Base-by-base conservation (phyloP, 2,113 vertebrate genomes). In the Phylloscopus trochiloides region DNA sequence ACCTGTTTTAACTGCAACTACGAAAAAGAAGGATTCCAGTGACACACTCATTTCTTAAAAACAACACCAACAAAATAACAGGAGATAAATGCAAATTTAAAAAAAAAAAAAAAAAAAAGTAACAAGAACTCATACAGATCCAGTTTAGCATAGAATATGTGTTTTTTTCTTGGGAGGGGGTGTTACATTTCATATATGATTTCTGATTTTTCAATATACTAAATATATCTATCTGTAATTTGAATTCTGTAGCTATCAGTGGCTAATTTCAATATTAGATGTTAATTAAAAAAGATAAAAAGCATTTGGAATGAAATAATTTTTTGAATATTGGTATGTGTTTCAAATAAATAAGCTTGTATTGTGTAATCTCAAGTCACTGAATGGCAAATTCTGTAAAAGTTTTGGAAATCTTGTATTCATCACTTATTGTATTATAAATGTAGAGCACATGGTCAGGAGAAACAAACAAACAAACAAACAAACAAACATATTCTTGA, bases 161-260 rank as follows among this genome's bases (percentile, higher is more conserved):
- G 0, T 9, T 4, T 26, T 25, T 42, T 57, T 50, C 36, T 74
- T 42, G 15, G 14, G 6, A 9, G 5, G 3, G 5, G 2, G 3
- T 12, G 16, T 25, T 72, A 21, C 4, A 51, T 51, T 61, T 77
- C 9, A 45, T 62, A 29, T 67, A 15, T 67, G 18, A 54, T 40
- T 81, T 57, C 9, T 14, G 3, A 22, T 43, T 78, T 80, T 83
- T 77, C 15, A 32, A 6, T 51, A 73, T 18, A 14, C 4, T 29
- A 62, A 61, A 45, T 28, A 21, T 8, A 34, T 34, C 6, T 38
- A 14, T 16, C 4, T 36, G 13, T 12, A 8, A 32, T 81, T 81
- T 66, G 10, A 6, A 57, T 72, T 71, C 31, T 52, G 6, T 36
- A n/a, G 9, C 2, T 19, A 16, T 47, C 19, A 63, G 9, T 68